Evolutionary conservation across 92 coral and sea anemone genomes (phyloP).

Genomic region (Virgularia gustaviana): DNA sequence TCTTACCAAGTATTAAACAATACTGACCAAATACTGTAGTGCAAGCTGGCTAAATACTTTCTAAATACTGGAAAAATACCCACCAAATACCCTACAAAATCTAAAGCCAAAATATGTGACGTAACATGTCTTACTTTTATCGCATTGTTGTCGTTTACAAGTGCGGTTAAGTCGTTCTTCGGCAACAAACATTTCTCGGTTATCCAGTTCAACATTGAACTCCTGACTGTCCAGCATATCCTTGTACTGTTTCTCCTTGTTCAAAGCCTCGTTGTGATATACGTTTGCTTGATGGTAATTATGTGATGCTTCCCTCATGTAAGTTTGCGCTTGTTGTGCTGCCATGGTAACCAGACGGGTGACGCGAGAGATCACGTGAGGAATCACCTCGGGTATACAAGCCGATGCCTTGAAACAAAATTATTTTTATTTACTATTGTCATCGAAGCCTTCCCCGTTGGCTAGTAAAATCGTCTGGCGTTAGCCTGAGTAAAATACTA

Average conservation of each 20-base stretch:
- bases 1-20: too few relatives aligned
- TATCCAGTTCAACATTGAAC: constrained; percentile 58
- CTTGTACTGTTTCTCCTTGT: constrained; percentile 61
- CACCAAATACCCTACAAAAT: too few relatives aligned
- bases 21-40: too few relatives aligned
- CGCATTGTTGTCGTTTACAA: constrained; percentile 70
- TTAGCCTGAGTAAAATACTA: too few relatives aligned
- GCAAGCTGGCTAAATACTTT: too few relatives aligned
- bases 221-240: constrained; percentile 60
- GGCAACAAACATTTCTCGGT: constrained; percentile 72
- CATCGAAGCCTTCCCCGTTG: too few relatives aligned
- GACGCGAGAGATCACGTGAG: constrained; percentile 61
- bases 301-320: constrained; percentile 81
- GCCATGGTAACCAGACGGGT: constrained; percentile 56
- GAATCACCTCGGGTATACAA: constrained; percentile 75
- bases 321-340: constrained; percentile 78
- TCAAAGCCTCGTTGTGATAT: constrained; percentile 76
- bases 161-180: constrained; percentile 80
- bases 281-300: constrained; percentile 80
- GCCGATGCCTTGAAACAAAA: constrained; percentile 69
- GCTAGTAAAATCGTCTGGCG: too few relatives aligned
- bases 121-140: constrained; percentile 72
- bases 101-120: too few relatives aligned
- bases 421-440: background rate
- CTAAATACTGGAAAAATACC: too few relatives aligned